These are phyloP conservation scores for Charina bottae DNA, from an alignment of 2,113 vertebrate genomes.

Conservation along the genomic window DNA sequence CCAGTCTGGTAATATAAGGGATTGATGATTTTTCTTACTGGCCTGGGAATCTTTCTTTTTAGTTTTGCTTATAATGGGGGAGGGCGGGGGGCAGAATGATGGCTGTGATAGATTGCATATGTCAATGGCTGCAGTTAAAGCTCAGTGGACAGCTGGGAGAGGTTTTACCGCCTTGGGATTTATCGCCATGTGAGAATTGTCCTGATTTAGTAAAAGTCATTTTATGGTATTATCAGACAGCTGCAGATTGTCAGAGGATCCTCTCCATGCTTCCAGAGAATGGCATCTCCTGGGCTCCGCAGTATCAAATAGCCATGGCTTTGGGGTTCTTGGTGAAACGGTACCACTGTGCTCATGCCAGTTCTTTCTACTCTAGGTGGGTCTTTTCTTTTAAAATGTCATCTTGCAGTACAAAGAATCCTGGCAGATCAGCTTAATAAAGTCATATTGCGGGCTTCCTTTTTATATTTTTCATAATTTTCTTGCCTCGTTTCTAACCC, in stretches of 20 bases:
- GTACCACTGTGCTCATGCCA: constrained; percentile 58
- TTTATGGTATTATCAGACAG: constrained; percentile 63
- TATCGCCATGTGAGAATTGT: constrained; percentile 72
- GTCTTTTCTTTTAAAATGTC: constrained; percentile 33
- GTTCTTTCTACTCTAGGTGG: constrained; percentile 72
- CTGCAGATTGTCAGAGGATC: neutral
- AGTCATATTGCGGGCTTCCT: neutral
- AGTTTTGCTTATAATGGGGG: constrained; percentile 27
- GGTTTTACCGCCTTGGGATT: constrained; percentile 71
- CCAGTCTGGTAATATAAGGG: neutral
- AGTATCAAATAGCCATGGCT: constrained; percentile 58
- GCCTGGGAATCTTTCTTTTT: neutral
- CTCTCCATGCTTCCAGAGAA: constrained; percentile 25
- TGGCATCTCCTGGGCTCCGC: neutral
- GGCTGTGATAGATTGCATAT: constrained; percentile 43
- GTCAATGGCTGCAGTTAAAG: constrained; percentile 45
- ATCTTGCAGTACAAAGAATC: neutral
- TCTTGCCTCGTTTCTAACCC: neutral
- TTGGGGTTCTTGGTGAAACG: constrained; percentile 72
- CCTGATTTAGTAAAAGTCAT: constrained; percentile 68
- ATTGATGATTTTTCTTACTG: neutral
- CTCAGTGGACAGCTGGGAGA: constrained; percentile 71
- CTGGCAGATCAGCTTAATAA: neutral
- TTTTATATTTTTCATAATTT: accelerated
- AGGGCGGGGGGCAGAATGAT: neutral